Evolutionary conservation across 2,888 invertebrate genomes (phyloP).

Genomic region (Dexiosoma caninum): DNA sequence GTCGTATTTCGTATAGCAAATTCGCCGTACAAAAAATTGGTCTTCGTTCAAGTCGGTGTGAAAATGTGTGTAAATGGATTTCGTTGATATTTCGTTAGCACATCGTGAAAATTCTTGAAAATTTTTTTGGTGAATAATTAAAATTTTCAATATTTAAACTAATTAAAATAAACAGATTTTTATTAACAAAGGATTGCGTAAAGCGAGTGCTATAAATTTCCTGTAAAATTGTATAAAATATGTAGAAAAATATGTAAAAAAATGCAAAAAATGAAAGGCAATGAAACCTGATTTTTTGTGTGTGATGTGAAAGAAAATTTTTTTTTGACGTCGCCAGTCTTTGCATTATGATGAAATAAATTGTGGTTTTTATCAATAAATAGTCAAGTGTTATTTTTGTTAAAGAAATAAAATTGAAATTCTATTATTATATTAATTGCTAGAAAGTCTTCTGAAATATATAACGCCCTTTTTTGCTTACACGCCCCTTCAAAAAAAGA

Average conservation of each 20-base stretch:
- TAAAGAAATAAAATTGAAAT: slow-evolving; percentile 5
- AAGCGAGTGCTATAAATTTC: slow-evolving; percentile 2
- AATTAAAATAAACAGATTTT: slow-evolving; percentile 15
- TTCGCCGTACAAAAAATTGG: slow-evolving; percentile 56
- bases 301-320: slow-evolving; percentile 57
- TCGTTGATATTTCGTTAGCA: slow-evolving; percentile 63
- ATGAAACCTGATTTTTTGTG: slow-evolving; percentile 59
- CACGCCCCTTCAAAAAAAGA: slow-evolving; percentile 61
- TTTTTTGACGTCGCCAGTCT: slow-evolving; percentile 57
- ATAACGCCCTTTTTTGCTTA: slow-evolving; percentile 58
- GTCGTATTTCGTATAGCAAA: slow-evolving; percentile 34
- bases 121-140: slow-evolving; percentile 60
- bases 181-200: not conserved
- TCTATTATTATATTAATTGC: slow-evolving; percentile 5
- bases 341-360: slow-evolving; percentile 50
- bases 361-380: slow-evolving; percentile 33
- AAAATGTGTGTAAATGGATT: slow-evolving; percentile 63
- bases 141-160: slow-evolving; percentile 28
- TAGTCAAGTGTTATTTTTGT: slow-evolving; percentile 1
- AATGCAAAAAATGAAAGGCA: slow-evolving; percentile 57
- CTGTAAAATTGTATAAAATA: slow-evolving; percentile 23
- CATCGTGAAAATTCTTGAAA: slow-evolving; percentile 64
- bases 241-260: slow-evolving; percentile 5
- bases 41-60: slow-evolving; percentile 62
- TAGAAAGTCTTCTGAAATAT: slow-evolving; percentile 19